phyloP scores from a whole-genome alignment of 1,140 invertebrate species.

The Ephestia elutella region DNA sequence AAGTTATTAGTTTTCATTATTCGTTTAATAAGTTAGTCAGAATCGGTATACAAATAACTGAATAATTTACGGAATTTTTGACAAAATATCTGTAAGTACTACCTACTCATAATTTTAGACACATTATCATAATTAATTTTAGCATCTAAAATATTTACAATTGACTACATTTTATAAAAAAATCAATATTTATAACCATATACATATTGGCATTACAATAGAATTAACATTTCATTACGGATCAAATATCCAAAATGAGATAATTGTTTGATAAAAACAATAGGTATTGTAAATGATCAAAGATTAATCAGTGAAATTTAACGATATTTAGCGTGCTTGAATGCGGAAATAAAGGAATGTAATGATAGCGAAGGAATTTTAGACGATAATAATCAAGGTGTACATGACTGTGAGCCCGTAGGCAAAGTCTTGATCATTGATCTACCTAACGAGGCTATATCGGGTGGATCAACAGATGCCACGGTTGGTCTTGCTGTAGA shows the following conservation, averaged over 20 bases:
- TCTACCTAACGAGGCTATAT: neutral
- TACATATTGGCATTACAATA: too few species aligned
- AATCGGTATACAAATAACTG: neutral
- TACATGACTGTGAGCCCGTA: neutral
- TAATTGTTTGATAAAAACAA: neutral
- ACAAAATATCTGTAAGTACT: too few species aligned
- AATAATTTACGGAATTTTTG: too few species aligned
- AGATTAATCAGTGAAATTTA: neutral
- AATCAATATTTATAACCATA: too few species aligned
- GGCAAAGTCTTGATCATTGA: neutral
- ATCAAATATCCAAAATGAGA: too few species aligned
- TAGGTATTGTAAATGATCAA: neutral
- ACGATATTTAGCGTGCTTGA: neutral
- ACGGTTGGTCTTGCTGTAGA: constrained; percentile 24
- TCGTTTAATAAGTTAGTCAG: neutral
- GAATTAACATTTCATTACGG: too few species aligned
- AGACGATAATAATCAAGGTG: neutral
- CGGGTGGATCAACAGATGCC: neutral
- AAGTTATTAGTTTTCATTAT: constrained; percentile 3
- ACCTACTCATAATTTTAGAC: too few species aligned
- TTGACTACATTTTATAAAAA: too few species aligned
- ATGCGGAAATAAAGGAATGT: neutral
- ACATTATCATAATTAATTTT: too few species aligned
- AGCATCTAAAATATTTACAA: too few species aligned
- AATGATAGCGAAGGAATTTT: neutral